Evolutionary conservation across 92 coral and sea anemone species (phyloP), one percentile per base, ranked within the genome.

Genomic region (Parazoanthus darwini): DNA sequence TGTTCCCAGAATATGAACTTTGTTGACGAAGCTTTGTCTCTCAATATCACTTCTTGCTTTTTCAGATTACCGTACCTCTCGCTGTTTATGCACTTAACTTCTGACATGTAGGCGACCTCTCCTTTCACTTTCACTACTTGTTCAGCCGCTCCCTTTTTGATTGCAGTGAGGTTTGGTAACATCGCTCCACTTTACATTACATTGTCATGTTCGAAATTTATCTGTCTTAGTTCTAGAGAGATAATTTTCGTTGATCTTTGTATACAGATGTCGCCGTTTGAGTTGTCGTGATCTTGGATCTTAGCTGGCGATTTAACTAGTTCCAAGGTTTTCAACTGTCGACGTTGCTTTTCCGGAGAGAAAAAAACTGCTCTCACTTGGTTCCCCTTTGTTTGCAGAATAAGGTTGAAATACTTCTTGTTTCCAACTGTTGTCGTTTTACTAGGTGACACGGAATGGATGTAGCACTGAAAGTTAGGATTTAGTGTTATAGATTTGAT

Each of bases 111-210:
- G 67, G 73, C 89, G 33, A 86, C 82, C 15, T 86, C 73, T 51
- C 48, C 89, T 33, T 86, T 86, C 81, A 86, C 72, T 10, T 77
- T 74, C 39, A 86, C 89, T 50, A 74, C 76, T 74, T 86, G 89
- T 26, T 74, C 81, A 23, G 81, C 71, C 26, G 82, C 82, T 74
- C 74, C 89, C 43, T 85, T 85, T n/a, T 85, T 81, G 38, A 85
- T 11, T 76, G 81, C 58, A 59, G 88, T 58, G 22, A 85, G 76
- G 25, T 85, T 83, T 71, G 87, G 87, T 66, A 83, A 39, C 77
- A 83, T 48, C 87, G 59, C 87, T 42, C 65, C 87, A 66, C 76
- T 74, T 66, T 83, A 36, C 38, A 71, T 36, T 5, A 83, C 26
- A 66, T 37, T 74, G 75, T 71, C 76, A 46, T 23, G 77, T 83